Conservation (phyloP, 2,797 vertebrate genomes). For the Xiphorhynchus erythropygius region DNA sequence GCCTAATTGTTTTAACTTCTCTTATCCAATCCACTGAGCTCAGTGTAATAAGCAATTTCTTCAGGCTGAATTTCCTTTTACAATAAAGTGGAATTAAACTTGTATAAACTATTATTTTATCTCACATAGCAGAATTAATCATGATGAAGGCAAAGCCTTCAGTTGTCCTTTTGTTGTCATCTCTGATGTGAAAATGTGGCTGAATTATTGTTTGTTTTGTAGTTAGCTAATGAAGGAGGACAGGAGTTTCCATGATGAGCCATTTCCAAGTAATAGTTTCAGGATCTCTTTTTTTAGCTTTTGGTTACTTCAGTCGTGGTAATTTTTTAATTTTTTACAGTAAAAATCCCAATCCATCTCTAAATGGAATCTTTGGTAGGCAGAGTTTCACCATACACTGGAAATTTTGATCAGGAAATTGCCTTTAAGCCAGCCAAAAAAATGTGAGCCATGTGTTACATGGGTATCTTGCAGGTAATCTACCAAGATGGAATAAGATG, state of each 20-base stretch:
- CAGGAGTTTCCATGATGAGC: neutral
- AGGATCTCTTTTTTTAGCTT: neutral
- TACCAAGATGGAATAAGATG: neutral
- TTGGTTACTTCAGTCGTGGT: neutral
- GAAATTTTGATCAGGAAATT: neutral
- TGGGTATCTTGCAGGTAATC: neutral
- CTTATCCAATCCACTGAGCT: neutral
- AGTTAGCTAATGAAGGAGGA: neutral
- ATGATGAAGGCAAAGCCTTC: neutral
- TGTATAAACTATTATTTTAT: neutral
- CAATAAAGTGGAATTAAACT: neutral
- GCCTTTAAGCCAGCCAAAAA: neutral
- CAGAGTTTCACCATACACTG: neutral
- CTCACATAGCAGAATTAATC: neutral
- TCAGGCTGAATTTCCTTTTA: neutral
- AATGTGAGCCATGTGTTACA: neutral
- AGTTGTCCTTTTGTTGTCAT: neutral
- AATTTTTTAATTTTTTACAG: neutral
- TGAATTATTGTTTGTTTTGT: neutral
- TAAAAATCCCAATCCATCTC: fast-evolving
- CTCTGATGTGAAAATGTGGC: neutral
- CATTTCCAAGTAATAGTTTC: neutral
- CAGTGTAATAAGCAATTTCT: neutral
- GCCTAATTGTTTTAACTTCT: neutral
- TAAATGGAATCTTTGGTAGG: neutral